Conservation (phyloP, 1,140 invertebrate species). For the Idris sp. region DNA sequence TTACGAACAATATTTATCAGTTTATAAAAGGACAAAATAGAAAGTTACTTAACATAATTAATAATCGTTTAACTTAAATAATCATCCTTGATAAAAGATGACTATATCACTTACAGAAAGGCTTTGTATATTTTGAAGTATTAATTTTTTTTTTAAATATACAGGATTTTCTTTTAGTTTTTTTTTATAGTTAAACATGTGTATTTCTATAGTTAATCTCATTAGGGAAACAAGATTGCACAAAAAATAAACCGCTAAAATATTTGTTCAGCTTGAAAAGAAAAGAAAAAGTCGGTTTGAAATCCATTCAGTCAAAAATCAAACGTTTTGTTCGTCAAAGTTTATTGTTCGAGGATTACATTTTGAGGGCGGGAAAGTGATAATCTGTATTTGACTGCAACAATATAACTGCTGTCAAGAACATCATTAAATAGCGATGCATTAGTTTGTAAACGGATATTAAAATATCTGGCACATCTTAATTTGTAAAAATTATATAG, state of each 20-base stretch:
- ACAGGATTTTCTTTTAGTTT: no score
- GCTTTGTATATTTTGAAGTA: no score
- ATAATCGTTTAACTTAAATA: no score
- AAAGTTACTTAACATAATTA: no score
- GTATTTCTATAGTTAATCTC: neutral
- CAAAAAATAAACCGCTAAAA: slow-evolving; percentile 11
- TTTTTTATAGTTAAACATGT: no score
- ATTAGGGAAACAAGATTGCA: slow-evolving; percentile 20
- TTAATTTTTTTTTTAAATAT: no score
- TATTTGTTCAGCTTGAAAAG: slow-evolving; percentile 21
- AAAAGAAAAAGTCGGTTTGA: slow-evolving; percentile 24
- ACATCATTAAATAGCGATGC: slow-evolving; percentile 65
- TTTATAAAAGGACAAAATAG: no score
- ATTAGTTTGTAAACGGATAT: slow-evolving; percentile 72
- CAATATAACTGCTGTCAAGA: slow-evolving; percentile 64
- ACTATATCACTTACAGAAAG: no score
- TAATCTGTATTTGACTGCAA: slow-evolving; percentile 73
- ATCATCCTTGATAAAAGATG: no score
- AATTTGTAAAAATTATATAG: slow-evolving; percentile 69
- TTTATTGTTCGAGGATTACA: slow-evolving; percentile 36
- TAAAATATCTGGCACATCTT: slow-evolving; percentile 61
- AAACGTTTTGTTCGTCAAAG: slow-evolving; percentile 30
- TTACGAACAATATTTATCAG: no score
- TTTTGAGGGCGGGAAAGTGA: slow-evolving; percentile 67
- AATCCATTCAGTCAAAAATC: slow-evolving; percentile 54